Percentiles rank a stretch among this genome's conserved stretches.
phyloP scores from a whole-genome alignment of 2,888 invertebrate genomes.

The Tipula lateralis region DNA sequence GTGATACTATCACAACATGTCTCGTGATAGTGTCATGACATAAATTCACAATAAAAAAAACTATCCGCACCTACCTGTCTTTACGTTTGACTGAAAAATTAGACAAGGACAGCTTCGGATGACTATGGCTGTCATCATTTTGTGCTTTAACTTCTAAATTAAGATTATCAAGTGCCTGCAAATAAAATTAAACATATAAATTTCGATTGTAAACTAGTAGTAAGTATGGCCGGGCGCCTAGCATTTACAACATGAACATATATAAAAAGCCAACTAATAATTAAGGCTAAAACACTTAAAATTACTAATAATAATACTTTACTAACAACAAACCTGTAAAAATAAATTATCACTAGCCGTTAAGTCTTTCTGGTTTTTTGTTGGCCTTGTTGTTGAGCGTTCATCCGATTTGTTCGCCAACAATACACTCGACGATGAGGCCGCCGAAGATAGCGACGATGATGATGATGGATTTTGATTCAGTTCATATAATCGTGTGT shows the following conservation, averaged over 20 bases:
- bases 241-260: neutral
- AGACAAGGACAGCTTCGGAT: neutral
- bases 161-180: constrained; percentile 20
- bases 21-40: too few species aligned
- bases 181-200: neutral
- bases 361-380: neutral
- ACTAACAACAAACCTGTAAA: constrained; percentile 28
- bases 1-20: too few species aligned
- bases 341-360: neutral
- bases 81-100: neutral
- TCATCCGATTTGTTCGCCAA: neutral
- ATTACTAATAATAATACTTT: neutral
- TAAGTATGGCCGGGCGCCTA: too few species aligned
- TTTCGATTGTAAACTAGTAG: neutral
- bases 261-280: neutral
- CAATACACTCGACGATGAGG: neutral
- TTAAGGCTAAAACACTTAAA: neutral
- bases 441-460: neutral
- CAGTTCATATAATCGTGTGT: neutral
- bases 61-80: neutral
- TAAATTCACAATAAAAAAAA: too few species aligned
- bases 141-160: neutral
- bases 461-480: neutral
- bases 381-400: neutral
- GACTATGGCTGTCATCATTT: neutral